phyloP scores from a whole-genome alignment of 2,113 vertebrate genomes.

The Bufo gargarizans region DNA sequence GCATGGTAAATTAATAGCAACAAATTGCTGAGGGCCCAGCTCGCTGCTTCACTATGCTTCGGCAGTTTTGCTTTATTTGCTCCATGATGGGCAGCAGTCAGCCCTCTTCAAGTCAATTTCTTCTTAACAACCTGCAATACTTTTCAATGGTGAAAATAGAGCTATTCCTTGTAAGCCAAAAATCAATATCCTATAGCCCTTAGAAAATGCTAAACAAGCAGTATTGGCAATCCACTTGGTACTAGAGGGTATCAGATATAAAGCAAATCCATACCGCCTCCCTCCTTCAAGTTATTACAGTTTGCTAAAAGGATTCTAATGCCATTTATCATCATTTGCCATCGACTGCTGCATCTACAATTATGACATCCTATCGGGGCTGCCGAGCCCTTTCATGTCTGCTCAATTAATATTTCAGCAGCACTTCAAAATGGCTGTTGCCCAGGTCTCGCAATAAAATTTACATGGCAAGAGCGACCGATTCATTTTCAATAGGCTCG shows the following conservation, averaged over 20 bases:
- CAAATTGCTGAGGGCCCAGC: constrained; percentile 87
- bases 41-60: constrained; percentile 82
- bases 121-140: constrained; percentile 94
- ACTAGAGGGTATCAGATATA: constrained; percentile 87
- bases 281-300: constrained; percentile 83
- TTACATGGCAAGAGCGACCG: constrained; percentile 67
- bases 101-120: constrained; percentile 93
- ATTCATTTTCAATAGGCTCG: constrained; percentile 35
- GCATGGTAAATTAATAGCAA: constrained; percentile 90
- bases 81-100: constrained; percentile 87
- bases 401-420: constrained; percentile 88
- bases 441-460: constrained; percentile 76
- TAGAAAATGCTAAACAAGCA: constrained; percentile 99
- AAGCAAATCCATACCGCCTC: constrained; percentile 84
- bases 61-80: constrained; percentile 87
- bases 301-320: constrained; percentile 89
- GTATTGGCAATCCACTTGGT: constrained; percentile 93
- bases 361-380: constrained; percentile 83
- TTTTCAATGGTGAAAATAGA: constrained; percentile 91
- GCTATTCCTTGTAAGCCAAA: constrained; percentile 95
- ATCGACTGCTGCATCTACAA: constrained; percentile 80
- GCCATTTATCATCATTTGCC: constrained; percentile 89
- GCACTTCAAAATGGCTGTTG: constrained; percentile 79
- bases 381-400: constrained; percentile 81
- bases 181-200: constrained; percentile 98